Percentiles rank a stretch among this genome's conserved stretches.
Evolutionary conservation across 2,113 vertebrate species (phyloP).

Genomic region (Electrona antarctica): DNA sequence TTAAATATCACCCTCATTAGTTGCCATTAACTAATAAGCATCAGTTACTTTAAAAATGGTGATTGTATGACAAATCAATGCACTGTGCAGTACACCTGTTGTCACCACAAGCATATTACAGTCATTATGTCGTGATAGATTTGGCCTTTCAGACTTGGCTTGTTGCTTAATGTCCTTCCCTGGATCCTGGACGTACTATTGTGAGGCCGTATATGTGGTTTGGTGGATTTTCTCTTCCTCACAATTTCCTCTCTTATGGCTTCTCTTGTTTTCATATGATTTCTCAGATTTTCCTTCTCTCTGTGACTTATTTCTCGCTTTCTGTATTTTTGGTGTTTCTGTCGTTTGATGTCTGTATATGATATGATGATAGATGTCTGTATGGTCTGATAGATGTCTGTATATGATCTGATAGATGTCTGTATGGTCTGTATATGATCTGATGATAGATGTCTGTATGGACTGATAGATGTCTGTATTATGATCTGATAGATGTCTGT

Average conservation of each 20-base stretch:
- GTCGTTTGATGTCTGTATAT: slow-evolving; percentile 36
- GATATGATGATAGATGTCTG: too few species aligned
- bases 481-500: slow-evolving; percentile 30
- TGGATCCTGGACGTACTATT: slow-evolving; percentile 43
- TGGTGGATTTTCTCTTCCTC: slow-evolving; percentile 21
- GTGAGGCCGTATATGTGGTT: slow-evolving; percentile 15
- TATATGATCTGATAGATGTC: slow-evolving; percentile 8
- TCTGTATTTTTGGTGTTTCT: slow-evolving; percentile 16
- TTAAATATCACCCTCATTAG: slow-evolving; percentile 63
- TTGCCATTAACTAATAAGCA: slow-evolving; percentile 55
- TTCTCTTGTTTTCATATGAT: slow-evolving; percentile 33
- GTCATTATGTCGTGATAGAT: slow-evolving; percentile 37
- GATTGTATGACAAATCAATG: slow-evolving; percentile 39
- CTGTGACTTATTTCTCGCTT: too few species aligned
- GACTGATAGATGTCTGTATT: too few species aligned
- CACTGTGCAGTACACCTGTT: slow-evolving; percentile 35
- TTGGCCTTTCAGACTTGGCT: slow-evolving; percentile 42
- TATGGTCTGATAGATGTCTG: slow-evolving; percentile 29
- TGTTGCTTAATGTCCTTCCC: slow-evolving; percentile 71
- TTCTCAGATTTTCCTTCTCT: not conserved
- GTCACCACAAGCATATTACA: slow-evolving; percentile 29
- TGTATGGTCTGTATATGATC: too few species aligned
- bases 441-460: too few species aligned
- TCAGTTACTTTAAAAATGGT: slow-evolving; percentile 37
- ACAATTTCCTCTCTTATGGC: slow-evolving; percentile 28